Conservation (phyloP, 2,888 invertebrate genomes). For the Mantis religiosa region DNA sequence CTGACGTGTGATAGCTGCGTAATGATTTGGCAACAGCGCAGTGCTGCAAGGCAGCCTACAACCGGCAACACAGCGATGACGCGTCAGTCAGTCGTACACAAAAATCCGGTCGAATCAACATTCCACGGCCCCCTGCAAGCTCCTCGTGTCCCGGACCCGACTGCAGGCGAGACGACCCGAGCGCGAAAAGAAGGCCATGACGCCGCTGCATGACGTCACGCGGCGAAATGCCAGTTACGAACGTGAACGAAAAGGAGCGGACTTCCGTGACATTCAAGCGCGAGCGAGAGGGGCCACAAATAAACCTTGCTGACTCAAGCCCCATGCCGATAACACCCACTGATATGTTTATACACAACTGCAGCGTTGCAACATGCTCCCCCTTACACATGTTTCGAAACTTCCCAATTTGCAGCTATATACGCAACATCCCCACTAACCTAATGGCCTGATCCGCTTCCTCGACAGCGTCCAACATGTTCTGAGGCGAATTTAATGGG, state of each 20-base stretch:
- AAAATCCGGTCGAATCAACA: constrained; percentile 18
- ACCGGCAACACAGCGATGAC: constrained; percentile 20
- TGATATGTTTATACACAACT: not conserved
- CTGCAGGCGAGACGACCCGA: constrained; percentile 6
- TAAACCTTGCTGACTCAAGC: not conserved
- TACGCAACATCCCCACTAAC: no score
- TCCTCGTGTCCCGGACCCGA: not conserved
- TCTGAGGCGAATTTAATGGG: no score
- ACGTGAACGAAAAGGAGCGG: not conserved
- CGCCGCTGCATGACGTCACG: constrained; percentile 12
- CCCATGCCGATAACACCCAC: not conserved
- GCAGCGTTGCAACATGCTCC: not conserved
- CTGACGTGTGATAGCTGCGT: not conserved
- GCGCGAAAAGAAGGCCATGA: constrained; percentile 13
- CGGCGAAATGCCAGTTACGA: constrained; percentile 17
- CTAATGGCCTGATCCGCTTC: no score
- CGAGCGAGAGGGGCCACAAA: not conserved
- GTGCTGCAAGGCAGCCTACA: not conserved
- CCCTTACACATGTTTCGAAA: not conserved
- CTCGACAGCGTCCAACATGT: no score
- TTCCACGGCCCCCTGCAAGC: constrained; percentile 7
- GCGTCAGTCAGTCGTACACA: constrained; percentile 3
- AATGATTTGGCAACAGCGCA: not conserved
- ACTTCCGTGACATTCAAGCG: not conserved
- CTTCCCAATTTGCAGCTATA: not conserved